Percentiles rank a stretch among this genome's conserved stretches.
Conservation (phyloP, 2,888 invertebrate genomes). For the Gerosis bhagava region DNA sequence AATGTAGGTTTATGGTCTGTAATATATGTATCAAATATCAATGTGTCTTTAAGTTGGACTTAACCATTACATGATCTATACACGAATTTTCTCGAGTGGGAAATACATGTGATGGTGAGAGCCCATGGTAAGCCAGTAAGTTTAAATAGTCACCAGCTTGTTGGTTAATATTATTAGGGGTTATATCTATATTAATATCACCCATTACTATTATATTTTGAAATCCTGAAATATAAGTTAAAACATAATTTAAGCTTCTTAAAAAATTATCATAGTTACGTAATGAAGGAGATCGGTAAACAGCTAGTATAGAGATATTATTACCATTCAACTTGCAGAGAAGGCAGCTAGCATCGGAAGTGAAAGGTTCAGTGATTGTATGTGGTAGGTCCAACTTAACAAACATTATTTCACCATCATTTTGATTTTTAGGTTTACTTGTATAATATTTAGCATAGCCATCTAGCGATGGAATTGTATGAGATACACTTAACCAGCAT, state of each 20-base stretch:
- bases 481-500: slow-evolving; percentile 8
- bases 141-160: slow-evolving; percentile 13
- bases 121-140: slow-evolving; percentile 14
- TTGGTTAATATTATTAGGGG: neutral
- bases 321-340: slow-evolving; percentile 5
- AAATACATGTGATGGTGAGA: slow-evolving; percentile 9
- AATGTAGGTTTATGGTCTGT: slow-evolving; percentile 21
- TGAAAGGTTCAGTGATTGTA: slow-evolving; percentile 4
- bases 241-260: slow-evolving; percentile 1
- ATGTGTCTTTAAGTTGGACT: slow-evolving; percentile 2
- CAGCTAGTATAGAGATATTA: slow-evolving; percentile 6
- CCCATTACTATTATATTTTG: slow-evolving; percentile 13
- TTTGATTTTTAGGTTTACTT: slow-evolving; percentile 9
- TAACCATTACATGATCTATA: slow-evolving; percentile 19
- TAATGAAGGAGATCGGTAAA: slow-evolving; percentile 16
- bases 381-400: slow-evolving; percentile 3
- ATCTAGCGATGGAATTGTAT: neutral
- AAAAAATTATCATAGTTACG: slow-evolving; percentile 11
- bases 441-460: slow-evolving; percentile 8
- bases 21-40: slow-evolving; percentile 17
- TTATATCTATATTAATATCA: slow-evolving; percentile 21
- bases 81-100: slow-evolving; percentile 20
- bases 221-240: neutral
- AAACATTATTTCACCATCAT: slow-evolving; percentile 20
- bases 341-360: slow-evolving; percentile 11